These are phyloP conservation scores for Amiota mariae DNA, from an alignment of 2,888 invertebrate species.

Conservation along the genomic window DNA sequence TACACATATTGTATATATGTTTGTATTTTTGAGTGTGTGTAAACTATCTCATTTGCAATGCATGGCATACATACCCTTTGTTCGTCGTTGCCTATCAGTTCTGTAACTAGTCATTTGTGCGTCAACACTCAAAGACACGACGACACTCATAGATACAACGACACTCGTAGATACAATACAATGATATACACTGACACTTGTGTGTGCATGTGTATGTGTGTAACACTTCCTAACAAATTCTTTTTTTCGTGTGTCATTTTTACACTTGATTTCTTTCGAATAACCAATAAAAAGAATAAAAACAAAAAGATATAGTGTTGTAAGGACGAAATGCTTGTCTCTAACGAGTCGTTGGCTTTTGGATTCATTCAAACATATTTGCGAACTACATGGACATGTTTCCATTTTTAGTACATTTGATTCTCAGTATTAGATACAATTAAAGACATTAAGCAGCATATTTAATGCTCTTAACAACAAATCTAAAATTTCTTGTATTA, in stretches of 20 bases:
- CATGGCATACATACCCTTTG: constrained; percentile 9
- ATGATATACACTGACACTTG: neutral
- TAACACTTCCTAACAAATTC: constrained; percentile 19
- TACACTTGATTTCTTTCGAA: constrained; percentile 17
- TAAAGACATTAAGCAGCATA: too few species aligned
- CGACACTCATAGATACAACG: too few species aligned
- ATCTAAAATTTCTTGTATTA: too few species aligned
- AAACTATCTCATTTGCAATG: neutral
- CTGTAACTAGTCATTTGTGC: neutral
- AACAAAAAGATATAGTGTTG: too few species aligned
- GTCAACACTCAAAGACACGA: too few species aligned
- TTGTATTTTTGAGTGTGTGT: neutral
- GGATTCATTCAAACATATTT: too few species aligned
- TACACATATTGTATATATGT: neutral
- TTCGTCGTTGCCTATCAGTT: neutral
- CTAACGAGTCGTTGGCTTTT: too few species aligned
- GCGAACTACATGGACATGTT: too few species aligned
- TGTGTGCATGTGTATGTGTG: neutral
- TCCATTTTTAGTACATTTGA: too few species aligned
- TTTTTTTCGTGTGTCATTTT: constrained; percentile 14
- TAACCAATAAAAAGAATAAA: neutral
- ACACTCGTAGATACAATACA: neutral
- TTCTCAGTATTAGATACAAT: too few species aligned
- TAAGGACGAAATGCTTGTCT: too few species aligned
- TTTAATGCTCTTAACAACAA: too few species aligned